Conservation (phyloP, 2,888 invertebrate species). For the Macrosoma leucophasiata region DNA sequence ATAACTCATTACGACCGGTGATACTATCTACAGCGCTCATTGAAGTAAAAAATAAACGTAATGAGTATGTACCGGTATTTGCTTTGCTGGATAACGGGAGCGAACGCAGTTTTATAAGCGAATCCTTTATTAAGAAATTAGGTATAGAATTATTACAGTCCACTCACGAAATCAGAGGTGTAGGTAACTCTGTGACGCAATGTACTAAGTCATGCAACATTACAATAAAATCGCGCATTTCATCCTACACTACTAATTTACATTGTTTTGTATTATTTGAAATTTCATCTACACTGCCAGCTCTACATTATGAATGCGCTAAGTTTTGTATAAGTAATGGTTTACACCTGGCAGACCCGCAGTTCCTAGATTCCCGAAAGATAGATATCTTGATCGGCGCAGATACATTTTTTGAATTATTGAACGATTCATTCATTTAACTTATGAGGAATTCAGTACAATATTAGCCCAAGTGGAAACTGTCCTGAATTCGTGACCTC, state of each 20-base stretch:
- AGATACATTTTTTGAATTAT: slow-evolving; percentile 7
- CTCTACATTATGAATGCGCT: not conserved
- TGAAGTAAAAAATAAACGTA: no score
- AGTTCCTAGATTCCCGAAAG: not conserved
- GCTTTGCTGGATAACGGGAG: slow-evolving; percentile 4
- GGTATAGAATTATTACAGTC: slow-evolving; percentile 3
- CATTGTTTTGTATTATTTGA: no score
- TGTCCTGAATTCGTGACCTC: slow-evolving; percentile 26
- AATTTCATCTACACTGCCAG: no score
- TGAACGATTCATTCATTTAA: slow-evolving; percentile 7
- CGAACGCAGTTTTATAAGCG: slow-evolving; percentile 2
- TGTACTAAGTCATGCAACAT: slow-evolving; percentile 3
- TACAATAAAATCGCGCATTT: not conserved
- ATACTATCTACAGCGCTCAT: no score
- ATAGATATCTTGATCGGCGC: slow-evolving; percentile 8
- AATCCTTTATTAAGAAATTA: not conserved
- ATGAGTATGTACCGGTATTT: not conserved
- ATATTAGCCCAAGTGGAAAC: no score
- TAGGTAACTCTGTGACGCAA: slow-evolving; percentile 1
- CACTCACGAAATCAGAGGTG: no score
- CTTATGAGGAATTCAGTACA: slow-evolving; percentile 24
- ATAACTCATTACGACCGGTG: no score
- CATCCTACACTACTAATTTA: no score
- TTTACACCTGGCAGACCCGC: slow-evolving; percentile 1
- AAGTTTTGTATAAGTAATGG: not conserved